Evolutionary conservation across 1,140 invertebrate genomes (phyloP).

Genomic region (Drosophila pallidifrons): DNA sequence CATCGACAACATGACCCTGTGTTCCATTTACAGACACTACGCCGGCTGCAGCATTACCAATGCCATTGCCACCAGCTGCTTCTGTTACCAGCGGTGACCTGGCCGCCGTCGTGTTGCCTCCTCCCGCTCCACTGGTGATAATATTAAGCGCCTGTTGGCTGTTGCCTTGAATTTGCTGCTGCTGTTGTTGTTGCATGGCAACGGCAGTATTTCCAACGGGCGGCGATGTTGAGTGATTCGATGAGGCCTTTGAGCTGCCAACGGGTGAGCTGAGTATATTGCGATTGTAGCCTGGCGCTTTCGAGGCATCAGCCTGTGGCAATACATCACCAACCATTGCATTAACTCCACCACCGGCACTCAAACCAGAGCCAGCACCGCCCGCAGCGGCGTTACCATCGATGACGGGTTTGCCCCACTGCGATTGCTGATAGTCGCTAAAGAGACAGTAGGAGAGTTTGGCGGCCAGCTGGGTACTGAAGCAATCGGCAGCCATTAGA

Average conservation of each 20-base stretch:
- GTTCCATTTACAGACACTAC: conserved; percentile 55
- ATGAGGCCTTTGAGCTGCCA: conserved; percentile 87
- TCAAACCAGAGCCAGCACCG: conserved; percentile 77
- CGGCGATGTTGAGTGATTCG: conserved; percentile 86
- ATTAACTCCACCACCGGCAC: conserved; percentile 72
- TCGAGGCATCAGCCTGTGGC: conserved; percentile 90
- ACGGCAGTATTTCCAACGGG: conserved; percentile 72
- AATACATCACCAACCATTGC: conserved; percentile 86
- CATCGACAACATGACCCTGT: conserved; percentile 37
- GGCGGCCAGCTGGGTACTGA: conserved; percentile 69
- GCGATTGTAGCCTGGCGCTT: conserved; percentile 92
- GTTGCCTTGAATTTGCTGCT: conserved; percentile 37
- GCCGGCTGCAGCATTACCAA: conserved; percentile 29
- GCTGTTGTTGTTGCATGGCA: conserved; percentile 60
- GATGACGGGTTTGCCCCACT: conserved; percentile 86
- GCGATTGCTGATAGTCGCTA: conserved; percentile 89
- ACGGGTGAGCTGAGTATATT: conserved; percentile 90
- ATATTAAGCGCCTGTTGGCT: conserved; percentile 67
- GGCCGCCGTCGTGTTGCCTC: conserved; percentile 47
- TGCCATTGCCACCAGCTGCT: conserved; percentile 13
- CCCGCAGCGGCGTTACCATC: conserved; percentile 84
- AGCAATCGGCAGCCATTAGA: conserved; percentile 57
- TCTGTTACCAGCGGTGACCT: conserved; percentile 61
- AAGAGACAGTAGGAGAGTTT: conserved; percentile 90
- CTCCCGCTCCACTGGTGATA: conserved; percentile 58